Percentiles rank a stretch among this genome's conserved stretches.
phyloP scores from a whole-genome alignment of 2,888 invertebrate genomes.

The Ochropacha duplaris region DNA sequence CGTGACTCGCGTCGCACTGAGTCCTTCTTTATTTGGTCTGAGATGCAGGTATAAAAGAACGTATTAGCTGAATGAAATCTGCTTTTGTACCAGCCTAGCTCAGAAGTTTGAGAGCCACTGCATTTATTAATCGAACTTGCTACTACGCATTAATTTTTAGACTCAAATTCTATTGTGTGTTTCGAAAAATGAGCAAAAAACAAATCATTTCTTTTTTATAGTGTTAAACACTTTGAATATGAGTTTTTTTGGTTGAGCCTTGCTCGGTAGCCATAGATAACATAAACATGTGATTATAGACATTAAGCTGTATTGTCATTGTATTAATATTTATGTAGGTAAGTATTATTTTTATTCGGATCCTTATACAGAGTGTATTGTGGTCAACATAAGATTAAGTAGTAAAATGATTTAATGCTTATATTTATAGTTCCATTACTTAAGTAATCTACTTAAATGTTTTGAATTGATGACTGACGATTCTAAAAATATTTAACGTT shows the following conservation, averaged over 20 bases:
- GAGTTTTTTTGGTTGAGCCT: background rate
- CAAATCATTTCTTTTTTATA: background rate
- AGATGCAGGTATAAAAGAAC: no score
- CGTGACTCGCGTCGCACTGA: no score
- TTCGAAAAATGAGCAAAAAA: background rate
- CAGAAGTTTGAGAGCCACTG: background rate
- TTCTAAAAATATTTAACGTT: no score
- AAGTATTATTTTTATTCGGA: background rate
- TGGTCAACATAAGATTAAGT: no score
- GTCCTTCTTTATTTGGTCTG: no score
- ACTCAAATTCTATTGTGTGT: background rate
- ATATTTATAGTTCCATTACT: no score
- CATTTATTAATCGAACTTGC: background rate
- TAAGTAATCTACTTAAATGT: no score
- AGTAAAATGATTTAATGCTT: no score
- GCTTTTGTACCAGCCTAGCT: no score
- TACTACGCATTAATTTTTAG: background rate
- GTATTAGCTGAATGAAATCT: no score
- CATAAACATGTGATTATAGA: background rate
- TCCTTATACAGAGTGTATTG: background rate
- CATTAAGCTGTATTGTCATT: background rate
- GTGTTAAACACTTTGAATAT: background rate
- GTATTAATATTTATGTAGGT: background rate
- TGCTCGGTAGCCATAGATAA: background rate
- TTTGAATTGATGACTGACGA: no score